Evolutionary conservation across 1,140 invertebrate genomes (phyloP).

Genomic region (Lethrus apterus): DNA sequence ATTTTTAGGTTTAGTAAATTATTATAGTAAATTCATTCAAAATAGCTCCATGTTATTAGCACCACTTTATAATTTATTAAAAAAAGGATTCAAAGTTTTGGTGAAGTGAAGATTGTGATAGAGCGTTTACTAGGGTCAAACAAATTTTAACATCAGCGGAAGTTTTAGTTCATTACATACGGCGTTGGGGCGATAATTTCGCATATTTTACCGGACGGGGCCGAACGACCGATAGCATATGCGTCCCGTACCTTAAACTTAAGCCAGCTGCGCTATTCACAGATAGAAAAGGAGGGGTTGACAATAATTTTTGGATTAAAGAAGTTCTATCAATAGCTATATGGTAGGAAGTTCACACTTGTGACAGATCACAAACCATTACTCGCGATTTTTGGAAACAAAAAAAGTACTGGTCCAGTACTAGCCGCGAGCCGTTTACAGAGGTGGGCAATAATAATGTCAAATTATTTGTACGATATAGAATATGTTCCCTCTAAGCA

Average conservation of each 20-base stretch:
- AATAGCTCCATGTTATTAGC: slow-evolving; percentile 19
- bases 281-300: slow-evolving; percentile 49
- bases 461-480: slow-evolving; percentile 8
- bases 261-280: slow-evolving; percentile 44
- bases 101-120: slow-evolving; percentile 22
- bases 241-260: slow-evolving; percentile 41
- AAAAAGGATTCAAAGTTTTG: slow-evolving; percentile 33
- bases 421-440: slow-evolving; percentile 16
- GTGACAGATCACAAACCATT: slow-evolving; percentile 47
- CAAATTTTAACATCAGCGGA: slow-evolving; percentile 24
- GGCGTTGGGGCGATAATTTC: slow-evolving; percentile 29
- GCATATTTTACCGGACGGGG: slow-evolving; percentile 28
- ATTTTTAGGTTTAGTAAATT: slow-evolving; percentile 37
- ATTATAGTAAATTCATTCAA: slow-evolving; percentile 32
- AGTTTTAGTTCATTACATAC: slow-evolving; percentile 23
- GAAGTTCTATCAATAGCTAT: slow-evolving; percentile 48
- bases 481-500: too few relatives aligned
- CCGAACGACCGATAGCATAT: slow-evolving; percentile 41
- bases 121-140: slow-evolving; percentile 29
- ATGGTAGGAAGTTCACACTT: slow-evolving; percentile 44
- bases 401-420: slow-evolving; percentile 24
- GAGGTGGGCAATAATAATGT: slow-evolving; percentile 8
- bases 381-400: slow-evolving; percentile 39
- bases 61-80: slow-evolving; percentile 12
- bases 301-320: slow-evolving; percentile 46